Conservation (phyloP, 2,113 vertebrate species). For the Falco punctatus region DNA sequence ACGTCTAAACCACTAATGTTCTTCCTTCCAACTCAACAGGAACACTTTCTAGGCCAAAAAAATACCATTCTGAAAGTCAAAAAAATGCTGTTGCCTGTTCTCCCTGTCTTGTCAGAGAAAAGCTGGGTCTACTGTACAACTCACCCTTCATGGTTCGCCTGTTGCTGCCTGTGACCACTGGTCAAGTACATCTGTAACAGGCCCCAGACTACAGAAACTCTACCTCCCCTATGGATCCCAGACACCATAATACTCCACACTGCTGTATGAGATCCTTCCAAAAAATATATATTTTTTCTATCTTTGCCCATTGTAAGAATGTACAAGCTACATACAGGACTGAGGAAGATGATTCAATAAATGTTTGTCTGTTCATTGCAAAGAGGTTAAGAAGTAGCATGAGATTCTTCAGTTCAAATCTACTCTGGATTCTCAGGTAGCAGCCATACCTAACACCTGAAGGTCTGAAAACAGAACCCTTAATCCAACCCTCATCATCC, state of each 20-base stretch:
- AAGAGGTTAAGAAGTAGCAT: not conserved
- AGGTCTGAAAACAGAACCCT: not conserved
- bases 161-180: not conserved
- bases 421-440: not conserved
- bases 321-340: not conserved
- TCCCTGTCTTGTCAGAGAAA: not conserved
- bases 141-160: fast-evolving
- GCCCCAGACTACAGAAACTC: not conserved
- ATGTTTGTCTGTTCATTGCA: not conserved
- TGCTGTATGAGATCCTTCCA: not conserved
- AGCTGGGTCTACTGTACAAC: not conserved
- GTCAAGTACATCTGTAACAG: not conserved
- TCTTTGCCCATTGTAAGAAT: not conserved
- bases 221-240: not conserved
- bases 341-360: not conserved
- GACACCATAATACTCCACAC: not conserved
- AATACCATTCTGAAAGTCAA: not conserved
- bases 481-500: not conserved
- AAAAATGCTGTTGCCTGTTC: not conserved
- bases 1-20: not conserved
- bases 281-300: not conserved
- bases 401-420: not conserved
- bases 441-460: not conserved
- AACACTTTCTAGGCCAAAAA: not conserved
- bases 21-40: not conserved